These are phyloP conservation scores for Leucopternis melanops DNA, from an alignment of 2,113 vertebrate species.

Conservation along the genomic window DNA sequence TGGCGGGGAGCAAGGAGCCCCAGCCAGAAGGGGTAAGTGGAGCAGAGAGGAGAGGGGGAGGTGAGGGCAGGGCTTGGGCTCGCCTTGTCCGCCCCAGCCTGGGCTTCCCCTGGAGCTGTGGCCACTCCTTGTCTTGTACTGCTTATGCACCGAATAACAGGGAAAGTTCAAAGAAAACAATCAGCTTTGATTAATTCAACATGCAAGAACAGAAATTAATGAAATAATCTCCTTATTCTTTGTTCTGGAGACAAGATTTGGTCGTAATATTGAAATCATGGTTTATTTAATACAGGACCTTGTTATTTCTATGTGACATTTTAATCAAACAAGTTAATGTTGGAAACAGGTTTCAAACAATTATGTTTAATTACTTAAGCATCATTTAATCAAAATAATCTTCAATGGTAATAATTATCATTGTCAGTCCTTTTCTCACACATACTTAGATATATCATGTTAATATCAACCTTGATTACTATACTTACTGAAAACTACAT, in stretches of 20 bases:
- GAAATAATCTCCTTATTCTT: neutral
- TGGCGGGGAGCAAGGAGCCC: neutral
- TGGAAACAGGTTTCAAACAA: slow-evolving; percentile 22
- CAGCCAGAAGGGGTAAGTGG: neutral
- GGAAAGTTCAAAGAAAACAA: neutral
- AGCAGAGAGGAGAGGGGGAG: neutral
- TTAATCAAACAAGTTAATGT: slow-evolving; percentile 15
- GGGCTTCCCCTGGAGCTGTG: neutral
- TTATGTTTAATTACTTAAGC: slow-evolving; percentile 36
- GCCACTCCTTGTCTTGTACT: neutral
- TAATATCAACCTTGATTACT: neutral
- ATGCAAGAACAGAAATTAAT: neutral
- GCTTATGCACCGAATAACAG: neutral
- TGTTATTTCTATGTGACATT: neutral
- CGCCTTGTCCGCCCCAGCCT: accelerated
- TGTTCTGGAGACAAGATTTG: neutral
- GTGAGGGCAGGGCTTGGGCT: neutral
- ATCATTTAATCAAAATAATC: slow-evolving; percentile 40
- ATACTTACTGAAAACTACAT: neutral
- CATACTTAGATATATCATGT: neutral
- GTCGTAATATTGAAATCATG: neutral
- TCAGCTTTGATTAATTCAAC: neutral
- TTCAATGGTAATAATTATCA: slow-evolving; percentile 14
- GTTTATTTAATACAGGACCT: neutral
- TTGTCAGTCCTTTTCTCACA: slow-evolving; percentile 14